Percentiles rank a stretch among this genome's conserved stretches.
Conservation (phyloP, 2,113 vertebrate genomes). For the Strix uralensis region DNA sequence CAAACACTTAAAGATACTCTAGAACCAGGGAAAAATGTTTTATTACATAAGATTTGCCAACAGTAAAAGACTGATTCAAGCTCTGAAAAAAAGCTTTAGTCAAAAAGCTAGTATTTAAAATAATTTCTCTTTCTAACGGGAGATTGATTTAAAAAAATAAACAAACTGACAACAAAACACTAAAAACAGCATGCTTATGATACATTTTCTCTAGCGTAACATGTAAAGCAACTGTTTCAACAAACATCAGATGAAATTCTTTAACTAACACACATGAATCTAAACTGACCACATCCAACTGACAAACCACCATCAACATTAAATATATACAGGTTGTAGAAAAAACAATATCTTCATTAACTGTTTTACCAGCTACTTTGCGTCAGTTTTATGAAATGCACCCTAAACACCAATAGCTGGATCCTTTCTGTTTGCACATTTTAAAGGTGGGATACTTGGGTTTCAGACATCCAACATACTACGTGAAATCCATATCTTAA, state of each 20-base stretch:
- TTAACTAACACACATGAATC: constrained; percentile 60
- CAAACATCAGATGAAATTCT: constrained; percentile 55
- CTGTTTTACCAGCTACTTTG: not conserved
- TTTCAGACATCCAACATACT: not conserved
- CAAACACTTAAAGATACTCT: constrained; percentile 80
- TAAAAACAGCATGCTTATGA: constrained; percentile 71
- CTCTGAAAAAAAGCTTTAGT: constrained; percentile 71
- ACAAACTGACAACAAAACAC: constrained; percentile 71
- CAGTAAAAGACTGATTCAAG: constrained; percentile 79
- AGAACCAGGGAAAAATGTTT: constrained; percentile 69
- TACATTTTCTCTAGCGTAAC: constrained; percentile 51
- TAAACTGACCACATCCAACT: constrained; percentile 64
- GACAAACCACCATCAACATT: constrained; percentile 59
- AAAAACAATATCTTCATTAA: not conserved
- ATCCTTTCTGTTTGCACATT: not conserved
- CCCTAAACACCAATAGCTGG: not conserved
- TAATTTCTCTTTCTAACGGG: constrained; percentile 36
- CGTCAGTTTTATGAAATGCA: not conserved
- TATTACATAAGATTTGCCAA: constrained; percentile 69
- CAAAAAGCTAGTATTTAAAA: constrained; percentile 50
- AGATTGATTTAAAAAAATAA: constrained; percentile 39
- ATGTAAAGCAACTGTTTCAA: constrained; percentile 66
- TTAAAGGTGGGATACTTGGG: not conserved
- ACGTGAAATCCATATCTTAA: not conserved
- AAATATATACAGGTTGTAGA: not conserved